Percentiles rank a stretch among this genome's conserved stretches.
Conservation (phyloP, 2,113 vertebrate genomes). For the Cephalopterus ornatus region DNA sequence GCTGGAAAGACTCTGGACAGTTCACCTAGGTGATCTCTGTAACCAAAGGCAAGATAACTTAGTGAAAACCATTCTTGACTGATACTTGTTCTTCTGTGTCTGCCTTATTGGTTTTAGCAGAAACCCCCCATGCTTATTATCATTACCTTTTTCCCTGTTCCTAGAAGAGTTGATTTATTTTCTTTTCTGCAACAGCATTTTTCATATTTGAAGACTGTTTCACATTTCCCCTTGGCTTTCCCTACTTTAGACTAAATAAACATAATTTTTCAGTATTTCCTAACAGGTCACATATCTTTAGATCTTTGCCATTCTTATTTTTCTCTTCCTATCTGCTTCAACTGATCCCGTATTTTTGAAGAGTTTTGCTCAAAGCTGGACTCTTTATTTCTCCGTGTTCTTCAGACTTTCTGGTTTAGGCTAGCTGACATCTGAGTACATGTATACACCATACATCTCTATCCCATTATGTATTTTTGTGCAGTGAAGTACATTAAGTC, state of each 20-base stretch:
- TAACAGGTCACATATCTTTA: not conserved
- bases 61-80: not conserved
- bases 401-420: not conserved
- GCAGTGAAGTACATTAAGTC: not conserved
- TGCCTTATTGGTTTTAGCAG: not conserved
- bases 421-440: not conserved
- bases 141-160: not conserved
- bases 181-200: not conserved
- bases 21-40: not conserved
- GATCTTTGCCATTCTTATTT: not conserved
- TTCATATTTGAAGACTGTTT: not conserved
- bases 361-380: not conserved
- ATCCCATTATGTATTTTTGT: not conserved
- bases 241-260: not conserved
- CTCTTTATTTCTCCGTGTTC: not conserved
- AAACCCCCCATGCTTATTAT: not conserved
- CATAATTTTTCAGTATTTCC: not conserved
- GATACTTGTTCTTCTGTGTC: not conserved
- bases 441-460: not conserved
- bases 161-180: not conserved
- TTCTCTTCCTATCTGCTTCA: not conserved
- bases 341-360: not conserved
- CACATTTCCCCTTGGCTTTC: not conserved
- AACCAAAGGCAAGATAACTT: not conserved
- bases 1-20: not conserved